Conservation (phyloP, 2,113 vertebrate genomes). For the Ranitomeya imitator region DNA sequence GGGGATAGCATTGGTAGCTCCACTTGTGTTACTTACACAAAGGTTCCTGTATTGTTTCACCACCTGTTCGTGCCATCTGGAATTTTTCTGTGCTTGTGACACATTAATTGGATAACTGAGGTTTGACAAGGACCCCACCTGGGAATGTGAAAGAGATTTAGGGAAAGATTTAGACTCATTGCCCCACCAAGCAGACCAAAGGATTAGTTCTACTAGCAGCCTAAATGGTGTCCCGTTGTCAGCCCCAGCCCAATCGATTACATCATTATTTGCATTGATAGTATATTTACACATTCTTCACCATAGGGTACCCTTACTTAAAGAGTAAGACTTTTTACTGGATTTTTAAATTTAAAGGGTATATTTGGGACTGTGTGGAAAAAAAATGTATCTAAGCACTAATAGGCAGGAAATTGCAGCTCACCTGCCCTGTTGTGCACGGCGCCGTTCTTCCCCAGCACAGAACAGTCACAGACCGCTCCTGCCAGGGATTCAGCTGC, state of each 20-base stretch:
- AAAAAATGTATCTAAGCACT: no score
- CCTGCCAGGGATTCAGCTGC: no score
- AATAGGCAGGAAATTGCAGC: no score
- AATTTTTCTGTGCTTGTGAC: not conserved
- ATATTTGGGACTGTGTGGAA: no score
- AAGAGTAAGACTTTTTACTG: no score
- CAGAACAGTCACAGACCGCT: no score
- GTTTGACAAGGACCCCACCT: not conserved
- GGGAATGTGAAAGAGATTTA: slow-evolving; percentile 6
- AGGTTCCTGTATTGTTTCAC: not conserved
- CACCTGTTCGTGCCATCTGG: slow-evolving; percentile 16
- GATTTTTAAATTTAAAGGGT: no score
- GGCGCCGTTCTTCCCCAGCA: no score
- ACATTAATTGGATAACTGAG: not conserved
- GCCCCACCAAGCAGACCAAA: not conserved
- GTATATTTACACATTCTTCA: no score
- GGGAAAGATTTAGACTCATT: not conserved
- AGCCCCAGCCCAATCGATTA: not conserved
- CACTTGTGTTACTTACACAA: slow-evolving; percentile 14
- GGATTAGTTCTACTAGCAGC: no score
- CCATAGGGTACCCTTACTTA: no score
- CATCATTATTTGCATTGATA: not conserved
- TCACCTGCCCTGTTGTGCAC: no score
- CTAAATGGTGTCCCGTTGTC: not conserved
- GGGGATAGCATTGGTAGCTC: not conserved